Evolutionary conservation across 1,140 invertebrate species (phyloP).

Genomic region (Macrostomum lignano): DNA sequence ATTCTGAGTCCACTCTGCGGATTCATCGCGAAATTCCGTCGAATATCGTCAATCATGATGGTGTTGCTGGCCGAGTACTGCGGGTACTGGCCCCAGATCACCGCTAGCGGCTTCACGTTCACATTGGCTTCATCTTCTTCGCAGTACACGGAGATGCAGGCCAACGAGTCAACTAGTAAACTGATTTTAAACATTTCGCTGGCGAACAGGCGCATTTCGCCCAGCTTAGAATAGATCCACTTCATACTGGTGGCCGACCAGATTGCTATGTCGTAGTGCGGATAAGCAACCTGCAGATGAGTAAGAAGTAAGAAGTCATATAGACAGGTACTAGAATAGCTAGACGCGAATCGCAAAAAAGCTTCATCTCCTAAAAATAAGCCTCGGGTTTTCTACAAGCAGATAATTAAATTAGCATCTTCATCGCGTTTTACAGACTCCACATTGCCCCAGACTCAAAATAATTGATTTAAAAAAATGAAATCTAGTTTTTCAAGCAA

Average conservation of each 20-base stretch:
- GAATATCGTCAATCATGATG: constrained; percentile 92
- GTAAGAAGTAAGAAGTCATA: too few relatives aligned
- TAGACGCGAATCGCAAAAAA: too few relatives aligned
- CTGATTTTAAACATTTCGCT: constrained; percentile 65
- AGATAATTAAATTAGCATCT: too few relatives aligned
- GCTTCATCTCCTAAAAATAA: too few relatives aligned
- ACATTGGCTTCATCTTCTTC: constrained; percentile 58
- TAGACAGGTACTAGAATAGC: too few relatives aligned
- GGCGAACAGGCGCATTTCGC: constrained; percentile 45
- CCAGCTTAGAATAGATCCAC: constrained; percentile 93
- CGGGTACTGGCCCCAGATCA: constrained; percentile 78
- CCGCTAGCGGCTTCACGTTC: constrained; percentile 68
- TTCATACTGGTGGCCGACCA: constrained; percentile 87
- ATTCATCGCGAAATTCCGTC: constrained; percentile 89
- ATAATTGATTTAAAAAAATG: too few relatives aligned
- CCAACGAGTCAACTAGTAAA: constrained; percentile 50
- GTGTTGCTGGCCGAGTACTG: constrained; percentile 65
- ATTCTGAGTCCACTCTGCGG: constrained; percentile 65
- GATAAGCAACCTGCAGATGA: too few relatives aligned
- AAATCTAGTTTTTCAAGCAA: too few relatives aligned
- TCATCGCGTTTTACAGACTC: too few relatives aligned
- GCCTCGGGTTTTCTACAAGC: too few relatives aligned
- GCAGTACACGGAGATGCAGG: constrained; percentile 73
- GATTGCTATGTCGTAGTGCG: too few relatives aligned
- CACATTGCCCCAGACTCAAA: too few relatives aligned